phyloP scores from a whole-genome alignment of 37 sponge, comb jelly and placozoan species.

The Hormiphora californensis region DNA sequence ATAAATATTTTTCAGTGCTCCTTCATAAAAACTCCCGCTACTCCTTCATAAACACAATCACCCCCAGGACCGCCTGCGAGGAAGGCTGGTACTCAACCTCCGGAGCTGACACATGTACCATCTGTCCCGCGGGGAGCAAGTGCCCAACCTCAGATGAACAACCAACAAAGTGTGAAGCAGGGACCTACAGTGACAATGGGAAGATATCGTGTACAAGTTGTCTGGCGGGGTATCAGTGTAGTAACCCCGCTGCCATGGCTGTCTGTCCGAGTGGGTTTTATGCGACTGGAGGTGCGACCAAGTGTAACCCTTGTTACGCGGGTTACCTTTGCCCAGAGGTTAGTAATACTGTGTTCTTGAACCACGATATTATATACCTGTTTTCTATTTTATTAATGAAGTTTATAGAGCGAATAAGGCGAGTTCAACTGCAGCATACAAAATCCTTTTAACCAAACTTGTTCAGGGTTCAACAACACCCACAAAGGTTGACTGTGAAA shows the following conservation, averaged over 20 bases:
- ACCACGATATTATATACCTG: background rate
- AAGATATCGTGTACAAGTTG: background rate
- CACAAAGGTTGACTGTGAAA: constrained; percentile 12
- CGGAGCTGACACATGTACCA: background rate
- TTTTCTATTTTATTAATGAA: too few relatives aligned
- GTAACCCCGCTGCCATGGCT: background rate
- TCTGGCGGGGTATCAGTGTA: constrained; percentile 9
- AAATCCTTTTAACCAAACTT: too few relatives aligned
- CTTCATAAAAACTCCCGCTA: background rate
- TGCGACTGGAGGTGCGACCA: background rate
- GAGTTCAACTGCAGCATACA: too few relatives aligned
- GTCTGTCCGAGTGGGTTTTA: background rate
- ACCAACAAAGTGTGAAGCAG: background rate
- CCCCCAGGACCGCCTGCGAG: background rate
- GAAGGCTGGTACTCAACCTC: background rate
- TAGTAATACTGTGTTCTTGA: background rate
- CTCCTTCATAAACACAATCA: too few relatives aligned
- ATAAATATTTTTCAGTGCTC: background rate
- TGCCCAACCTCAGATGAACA: constrained; percentile 13
- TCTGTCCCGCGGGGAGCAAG: constrained; percentile 48
- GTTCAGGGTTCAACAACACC: constrained; percentile 36
- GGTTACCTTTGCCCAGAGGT: constrained; percentile 50
- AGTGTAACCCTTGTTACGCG: constrained; percentile 38
- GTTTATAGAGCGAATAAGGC: too few relatives aligned
- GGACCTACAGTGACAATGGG: constrained; percentile 9